Evolutionary conservation across 2,113 vertebrate species (phyloP), one percentile per base, ranked within the genome.

Genomic region (Sylvietta virens): DNA sequence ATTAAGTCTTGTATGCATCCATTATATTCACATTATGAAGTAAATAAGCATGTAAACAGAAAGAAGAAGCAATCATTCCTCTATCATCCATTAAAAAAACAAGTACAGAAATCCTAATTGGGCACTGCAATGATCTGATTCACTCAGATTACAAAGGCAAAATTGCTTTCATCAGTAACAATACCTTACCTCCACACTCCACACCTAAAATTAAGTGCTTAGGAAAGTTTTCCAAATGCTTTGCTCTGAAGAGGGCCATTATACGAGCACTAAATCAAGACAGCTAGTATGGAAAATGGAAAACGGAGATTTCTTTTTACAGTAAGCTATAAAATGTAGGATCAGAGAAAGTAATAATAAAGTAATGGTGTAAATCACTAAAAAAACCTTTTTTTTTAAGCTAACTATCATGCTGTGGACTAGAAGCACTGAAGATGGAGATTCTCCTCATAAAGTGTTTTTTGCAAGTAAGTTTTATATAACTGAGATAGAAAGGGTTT

Each of bases 231-330:
- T 97, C 61, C 76, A 62, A 93, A 86, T 71, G 51, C 92, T 94
- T 94, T 88, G 56, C 80, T 95, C 90, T 94, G 88, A 97, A 92
- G 86, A 95, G 96, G 74, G 57, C 83, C 83, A 94, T 95, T 94
- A 83, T 80, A 92, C 57, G 74, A 96, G 95, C 65, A 91, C 91
- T 94, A 94, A 96, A 96, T 96, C 90, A 97, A 92, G 92, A 86
- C 54, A 91, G 62, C 26, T 83, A 71, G 51, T 88, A 87, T 94
- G 94, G 93, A 95, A 96, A 96, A 95, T 88, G 53, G 89, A 97
- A 97, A 90, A 79, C 0, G 10, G 67, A 83, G 62, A 89, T 96
- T 93, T 79, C 67, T 78, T 94, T 95, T 96, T 93, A 96, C 86
- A 92, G 82, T 86, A 94, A 95, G 86, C 86, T 83, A 93, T 90